These are phyloP conservation scores for Hedya salicella DNA, from an alignment of 2,888 invertebrate species.

Conservation along the genomic window DNA sequence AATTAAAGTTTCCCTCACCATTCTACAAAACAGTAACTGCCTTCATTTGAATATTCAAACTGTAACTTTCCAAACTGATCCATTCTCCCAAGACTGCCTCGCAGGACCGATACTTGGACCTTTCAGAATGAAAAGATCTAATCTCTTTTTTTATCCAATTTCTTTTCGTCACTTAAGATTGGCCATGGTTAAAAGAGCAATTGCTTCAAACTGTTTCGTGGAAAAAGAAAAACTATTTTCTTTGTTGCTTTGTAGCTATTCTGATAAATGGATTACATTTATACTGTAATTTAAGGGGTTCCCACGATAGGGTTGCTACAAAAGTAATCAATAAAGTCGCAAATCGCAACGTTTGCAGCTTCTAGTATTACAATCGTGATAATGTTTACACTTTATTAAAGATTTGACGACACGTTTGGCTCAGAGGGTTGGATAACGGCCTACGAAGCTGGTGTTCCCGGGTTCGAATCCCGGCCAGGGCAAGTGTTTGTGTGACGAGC, in stretches of 20 bases:
- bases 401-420: too few relatives aligned
- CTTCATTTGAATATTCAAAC: constrained; percentile 27
- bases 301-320: constrained; percentile 10
- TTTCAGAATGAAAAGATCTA: constrained; percentile 74
- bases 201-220: constrained; percentile 49
- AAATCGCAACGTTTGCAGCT: constrained; percentile 1
- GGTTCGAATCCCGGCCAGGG: too few relatives aligned
- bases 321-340: constrained; percentile 5
- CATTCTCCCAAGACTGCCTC: constrained; percentile 61
- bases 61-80: constrained; percentile 61
- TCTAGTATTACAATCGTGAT: not conserved
- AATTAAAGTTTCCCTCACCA: constrained; percentile 6
- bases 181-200: constrained; percentile 61
- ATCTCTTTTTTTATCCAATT: constrained; percentile 70
- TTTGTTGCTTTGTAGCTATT: constrained; percentile 37
- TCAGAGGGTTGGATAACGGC: too few relatives aligned
- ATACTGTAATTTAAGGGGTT: constrained; percentile 24
- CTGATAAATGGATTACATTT: constrained; percentile 28
- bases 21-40: constrained; percentile 16
- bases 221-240: constrained; percentile 55
- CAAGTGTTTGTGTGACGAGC: too few relatives aligned
- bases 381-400: too few relatives aligned
- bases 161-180: constrained; percentile 62
- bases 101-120: constrained; percentile 69
- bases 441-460: too few relatives aligned